Conservation (phyloP, 2,888 invertebrate species). For the Euspilapteryx auroguttella region DNA sequence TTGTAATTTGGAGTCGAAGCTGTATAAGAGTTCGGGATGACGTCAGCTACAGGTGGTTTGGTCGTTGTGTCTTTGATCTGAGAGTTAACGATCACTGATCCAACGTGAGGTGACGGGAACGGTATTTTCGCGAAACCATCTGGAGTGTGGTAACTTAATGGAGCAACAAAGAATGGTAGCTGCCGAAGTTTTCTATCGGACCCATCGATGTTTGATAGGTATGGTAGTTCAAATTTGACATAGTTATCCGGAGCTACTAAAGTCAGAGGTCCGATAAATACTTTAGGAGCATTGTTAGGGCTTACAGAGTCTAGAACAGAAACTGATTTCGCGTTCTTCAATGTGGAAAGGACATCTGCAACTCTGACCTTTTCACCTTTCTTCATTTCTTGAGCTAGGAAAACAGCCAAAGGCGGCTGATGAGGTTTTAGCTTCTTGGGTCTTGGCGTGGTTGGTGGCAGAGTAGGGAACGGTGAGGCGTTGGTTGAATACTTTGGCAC, state of each 20-base stretch:
- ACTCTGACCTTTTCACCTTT: constrained; percentile 59
- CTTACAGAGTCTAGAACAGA: constrained; percentile 76
- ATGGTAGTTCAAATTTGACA: constrained; percentile 81
- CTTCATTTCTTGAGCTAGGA: constrained; percentile 61
- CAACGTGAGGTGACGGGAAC: constrained; percentile 84
- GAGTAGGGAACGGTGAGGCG: constrained; percentile 34
- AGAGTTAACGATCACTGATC: constrained; percentile 77
- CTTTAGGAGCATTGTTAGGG: constrained; percentile 68
- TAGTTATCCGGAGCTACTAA: constrained; percentile 72
- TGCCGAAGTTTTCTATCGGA: constrained; percentile 73
- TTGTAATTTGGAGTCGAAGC: constrained; percentile 15
- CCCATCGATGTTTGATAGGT: constrained; percentile 73
- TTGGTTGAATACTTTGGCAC: constrained; percentile 38
- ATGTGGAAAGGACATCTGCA: constrained; percentile 68
- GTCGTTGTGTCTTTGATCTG: constrained; percentile 29
- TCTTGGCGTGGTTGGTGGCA: constrained; percentile 38
- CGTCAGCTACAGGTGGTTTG: constrained; percentile 13
- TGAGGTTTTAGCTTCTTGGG: constrained; percentile 72
- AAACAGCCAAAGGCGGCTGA: constrained; percentile 83
- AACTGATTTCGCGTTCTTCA: constrained; percentile 73
- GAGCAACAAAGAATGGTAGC: constrained; percentile 83
- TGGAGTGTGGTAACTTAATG: constrained; percentile 82
- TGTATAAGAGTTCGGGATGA: constrained; percentile 20
- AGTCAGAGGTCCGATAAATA: constrained; percentile 81
- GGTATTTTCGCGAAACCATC: constrained; percentile 83